phyloP scores from a whole-genome alignment of 2,888 invertebrate genomes.

The Rotaria socialis region DNA sequence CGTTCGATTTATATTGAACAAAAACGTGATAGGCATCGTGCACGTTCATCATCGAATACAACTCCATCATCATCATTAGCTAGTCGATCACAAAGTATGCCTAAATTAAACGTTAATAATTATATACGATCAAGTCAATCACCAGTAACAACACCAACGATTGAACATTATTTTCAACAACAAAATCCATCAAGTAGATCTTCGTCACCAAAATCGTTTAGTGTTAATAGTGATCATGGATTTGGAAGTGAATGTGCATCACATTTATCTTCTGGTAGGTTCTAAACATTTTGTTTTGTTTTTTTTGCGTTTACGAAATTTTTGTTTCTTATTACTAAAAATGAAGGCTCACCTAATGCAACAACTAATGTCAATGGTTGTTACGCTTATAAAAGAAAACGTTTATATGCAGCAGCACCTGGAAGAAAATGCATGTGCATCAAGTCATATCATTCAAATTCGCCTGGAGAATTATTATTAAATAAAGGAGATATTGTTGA shows the following conservation, averaged over 20 bases:
- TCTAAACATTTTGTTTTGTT: background rate
- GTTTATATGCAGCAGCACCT: conserved; percentile 59
- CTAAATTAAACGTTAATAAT: background rate
- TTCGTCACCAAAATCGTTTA: conserved; percentile 35
- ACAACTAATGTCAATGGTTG: no score
- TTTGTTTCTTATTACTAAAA: background rate
- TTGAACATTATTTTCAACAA: conserved; percentile 20
- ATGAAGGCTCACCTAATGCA: background rate
- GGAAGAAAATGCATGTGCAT: conserved; percentile 81
- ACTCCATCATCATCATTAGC: background rate
- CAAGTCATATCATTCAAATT: conserved; percentile 71
- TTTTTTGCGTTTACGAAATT: no score
- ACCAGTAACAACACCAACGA: background rate
- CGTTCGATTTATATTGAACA: conserved; percentile 40
- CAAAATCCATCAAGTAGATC: background rate
- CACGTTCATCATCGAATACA: background rate
- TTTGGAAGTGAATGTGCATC: conserved; percentile 37
- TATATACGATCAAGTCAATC: background rate
- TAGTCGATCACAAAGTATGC: conserved; percentile 29
- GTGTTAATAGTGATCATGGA: conserved; percentile 38
- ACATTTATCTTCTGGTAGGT: conserved; percentile 11
- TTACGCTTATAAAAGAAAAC: conserved; percentile 48
- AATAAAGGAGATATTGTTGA: conserved; percentile 84
- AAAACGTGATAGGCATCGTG: background rate
- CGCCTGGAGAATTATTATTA: conserved; percentile 74